These are phyloP conservation scores for Macrophya annulata DNA, from an alignment of 2,888 invertebrate genomes.

Conservation along the genomic window DNA sequence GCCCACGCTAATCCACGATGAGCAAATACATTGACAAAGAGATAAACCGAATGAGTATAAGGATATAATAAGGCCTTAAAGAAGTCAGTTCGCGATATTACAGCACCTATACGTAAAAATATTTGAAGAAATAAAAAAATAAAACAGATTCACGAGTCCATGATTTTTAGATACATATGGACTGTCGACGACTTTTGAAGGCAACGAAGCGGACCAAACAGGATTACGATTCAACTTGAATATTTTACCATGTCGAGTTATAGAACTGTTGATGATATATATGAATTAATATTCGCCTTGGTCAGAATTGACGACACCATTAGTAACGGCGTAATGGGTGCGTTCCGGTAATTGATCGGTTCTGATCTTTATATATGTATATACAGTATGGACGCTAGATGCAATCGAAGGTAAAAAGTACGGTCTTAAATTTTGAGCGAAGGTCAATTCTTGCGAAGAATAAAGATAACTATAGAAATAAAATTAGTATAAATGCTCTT, in stretches of 20 bases:
- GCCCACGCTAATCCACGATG: background rate
- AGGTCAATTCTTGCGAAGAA: conserved; percentile 16
- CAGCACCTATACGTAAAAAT: background rate
- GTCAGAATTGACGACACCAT: conserved; percentile 45
- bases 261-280: background rate
- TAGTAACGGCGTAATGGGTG: conserved; percentile 9
- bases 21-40: background rate
- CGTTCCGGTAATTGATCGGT: conserved; percentile 20
- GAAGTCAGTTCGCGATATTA: background rate
- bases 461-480: conserved; percentile 5
- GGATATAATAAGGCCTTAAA: background rate
- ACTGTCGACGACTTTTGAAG: conserved; percentile 35
- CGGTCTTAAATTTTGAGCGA: conserved; percentile 15
- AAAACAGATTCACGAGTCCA: background rate
- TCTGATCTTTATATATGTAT: conserved; percentile 4
- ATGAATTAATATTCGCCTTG: conserved; percentile 4
- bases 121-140: background rate
- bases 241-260: background rate
- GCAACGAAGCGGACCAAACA: conserved; percentile 8
- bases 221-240: conserved; percentile 20
- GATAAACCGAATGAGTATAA: background rate
- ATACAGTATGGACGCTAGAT: background rate
- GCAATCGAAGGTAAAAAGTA: conserved; percentile 34
- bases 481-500: background rate
- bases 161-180: conserved; percentile 1